Evolutionary conservation across 2,797 vertebrate genomes (phyloP).

Genomic region (Petrocephalus schoutedeni): DNA sequence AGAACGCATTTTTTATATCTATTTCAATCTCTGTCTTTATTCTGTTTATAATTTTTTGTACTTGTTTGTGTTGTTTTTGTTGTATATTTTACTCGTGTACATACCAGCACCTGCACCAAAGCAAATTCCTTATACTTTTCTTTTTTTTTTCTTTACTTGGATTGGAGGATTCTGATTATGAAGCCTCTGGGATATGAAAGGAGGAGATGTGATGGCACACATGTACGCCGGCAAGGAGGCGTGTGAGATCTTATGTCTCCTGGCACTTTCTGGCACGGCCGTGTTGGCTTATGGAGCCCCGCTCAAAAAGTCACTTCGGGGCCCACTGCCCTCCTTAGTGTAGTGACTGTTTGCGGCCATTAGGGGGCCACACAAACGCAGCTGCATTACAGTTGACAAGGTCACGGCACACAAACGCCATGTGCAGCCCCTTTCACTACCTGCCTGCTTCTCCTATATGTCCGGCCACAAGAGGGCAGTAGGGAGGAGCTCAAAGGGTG

Average conservation of each 20-base stretch:
- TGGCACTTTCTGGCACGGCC: background rate
- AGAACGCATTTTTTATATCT: background rate
- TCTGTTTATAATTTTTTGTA: background rate
- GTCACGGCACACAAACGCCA: background rate
- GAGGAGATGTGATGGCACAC: background rate
- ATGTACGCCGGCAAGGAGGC: background rate
- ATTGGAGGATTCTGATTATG: background rate
- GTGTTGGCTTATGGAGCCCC: background rate
- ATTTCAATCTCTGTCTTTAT: background rate
- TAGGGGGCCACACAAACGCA: background rate
- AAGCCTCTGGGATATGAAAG: background rate
- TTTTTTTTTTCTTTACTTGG: background rate
- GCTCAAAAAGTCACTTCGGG: background rate
- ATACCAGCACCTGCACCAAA: background rate
- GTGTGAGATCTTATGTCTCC: background rate
- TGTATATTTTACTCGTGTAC: background rate
- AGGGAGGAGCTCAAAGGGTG: constrained; percentile 29
- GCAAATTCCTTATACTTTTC: background rate
- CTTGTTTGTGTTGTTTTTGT: background rate
- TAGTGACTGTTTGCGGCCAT: background rate
- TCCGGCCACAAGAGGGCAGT: constrained; percentile 36
- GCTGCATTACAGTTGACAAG: background rate
- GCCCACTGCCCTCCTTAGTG: background rate
- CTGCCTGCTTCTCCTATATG: constrained; percentile 33
- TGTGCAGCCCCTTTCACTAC: constrained; percentile 21